Conservation (phyloP, 1,140 invertebrate species). For the Bombus ignitus region DNA sequence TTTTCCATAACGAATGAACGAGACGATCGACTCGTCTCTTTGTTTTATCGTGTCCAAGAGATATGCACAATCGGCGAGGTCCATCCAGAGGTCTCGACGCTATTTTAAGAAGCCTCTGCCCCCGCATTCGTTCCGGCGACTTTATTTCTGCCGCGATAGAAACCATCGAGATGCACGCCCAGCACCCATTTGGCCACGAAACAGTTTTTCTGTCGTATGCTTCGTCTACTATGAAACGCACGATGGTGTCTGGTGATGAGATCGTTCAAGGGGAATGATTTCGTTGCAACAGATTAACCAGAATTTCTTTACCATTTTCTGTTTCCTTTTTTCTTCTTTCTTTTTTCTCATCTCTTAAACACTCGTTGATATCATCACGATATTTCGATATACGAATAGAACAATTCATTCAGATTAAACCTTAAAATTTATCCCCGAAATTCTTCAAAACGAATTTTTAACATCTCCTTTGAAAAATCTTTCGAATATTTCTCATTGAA, state of each 20-base stretch:
- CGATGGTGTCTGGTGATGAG: no score
- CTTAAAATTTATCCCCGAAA: no score
- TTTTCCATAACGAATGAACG: background rate
- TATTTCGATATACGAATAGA: background rate
- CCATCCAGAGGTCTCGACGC: conserved; percentile 44
- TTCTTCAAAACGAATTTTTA: no score
- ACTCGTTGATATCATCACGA: background rate
- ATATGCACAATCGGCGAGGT: conserved; percentile 45
- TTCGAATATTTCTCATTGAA: no score
- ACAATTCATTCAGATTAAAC: background rate
- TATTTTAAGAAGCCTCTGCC: conserved; percentile 63
- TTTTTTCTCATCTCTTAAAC: background rate
- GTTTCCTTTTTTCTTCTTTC: no score
- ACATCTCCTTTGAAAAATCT: no score
- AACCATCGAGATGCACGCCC: conserved; percentile 20
- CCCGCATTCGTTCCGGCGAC: conserved; percentile 59
- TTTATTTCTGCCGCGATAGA: conserved; percentile 61
- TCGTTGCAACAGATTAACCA: background rate
- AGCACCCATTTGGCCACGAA: background rate
- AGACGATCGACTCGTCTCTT: conserved; percentile 41
- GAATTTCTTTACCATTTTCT: background rate
- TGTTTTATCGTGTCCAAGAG: conserved; percentile 51
- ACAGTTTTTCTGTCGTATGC: background rate
- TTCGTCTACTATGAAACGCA: background rate
- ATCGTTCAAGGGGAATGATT: background rate